Evolutionary conservation across 2,797 vertebrate species (phyloP).

Genomic region (Artibeus jamaicensis): DNA sequence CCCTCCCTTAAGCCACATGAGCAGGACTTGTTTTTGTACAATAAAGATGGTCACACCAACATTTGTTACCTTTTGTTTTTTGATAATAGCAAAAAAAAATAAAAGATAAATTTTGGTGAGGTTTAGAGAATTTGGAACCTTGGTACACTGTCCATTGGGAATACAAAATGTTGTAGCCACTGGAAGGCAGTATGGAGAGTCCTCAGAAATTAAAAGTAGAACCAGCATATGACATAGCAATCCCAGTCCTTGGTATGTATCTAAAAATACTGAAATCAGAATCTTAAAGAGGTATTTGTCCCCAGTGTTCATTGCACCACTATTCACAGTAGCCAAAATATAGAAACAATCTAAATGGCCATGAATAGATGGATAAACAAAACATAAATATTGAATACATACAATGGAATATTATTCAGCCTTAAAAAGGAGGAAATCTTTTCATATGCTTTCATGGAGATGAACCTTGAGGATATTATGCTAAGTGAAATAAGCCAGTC

Average conservation of each 20-base stretch:
- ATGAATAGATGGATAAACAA: background rate
- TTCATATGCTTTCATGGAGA: background rate
- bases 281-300: background rate
- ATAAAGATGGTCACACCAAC: background rate
- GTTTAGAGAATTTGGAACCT: background rate
- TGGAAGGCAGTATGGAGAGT: background rate
- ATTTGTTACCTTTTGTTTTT: background rate
- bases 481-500: background rate
- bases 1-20: background rate
- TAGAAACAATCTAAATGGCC: background rate
- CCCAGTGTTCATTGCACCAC: background rate
- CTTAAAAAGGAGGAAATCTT: background rate
- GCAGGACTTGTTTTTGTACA: background rate
- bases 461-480: background rate
- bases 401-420: background rate
- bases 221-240: background rate
- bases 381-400: background rate
- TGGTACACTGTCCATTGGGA: background rate
- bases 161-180: background rate
- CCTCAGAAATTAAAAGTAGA: background rate
- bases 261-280: background rate
- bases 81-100: background rate
- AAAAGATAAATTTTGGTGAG: background rate
- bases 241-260: background rate
- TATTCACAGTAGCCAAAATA: background rate